These are phyloP conservation scores for Gonioctena quinquepunctata DNA, from an alignment of 1,140 invertebrate genomes.

Conservation along the genomic window DNA sequence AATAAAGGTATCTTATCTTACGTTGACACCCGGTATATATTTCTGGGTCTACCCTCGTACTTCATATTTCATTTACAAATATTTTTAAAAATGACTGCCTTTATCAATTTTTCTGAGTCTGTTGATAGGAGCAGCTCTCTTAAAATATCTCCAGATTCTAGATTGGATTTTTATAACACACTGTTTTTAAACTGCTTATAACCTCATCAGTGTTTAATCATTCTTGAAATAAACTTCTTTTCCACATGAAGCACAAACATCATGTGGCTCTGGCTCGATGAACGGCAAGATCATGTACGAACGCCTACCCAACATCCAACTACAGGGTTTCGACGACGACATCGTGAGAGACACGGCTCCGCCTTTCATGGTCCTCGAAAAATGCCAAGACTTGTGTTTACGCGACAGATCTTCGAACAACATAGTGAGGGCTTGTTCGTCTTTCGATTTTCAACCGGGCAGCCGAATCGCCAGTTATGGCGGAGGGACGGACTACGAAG, in stretches of 20 bases:
- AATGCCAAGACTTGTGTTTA: slow-evolving; percentile 81
- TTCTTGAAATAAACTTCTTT: no score
- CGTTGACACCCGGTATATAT: no score
- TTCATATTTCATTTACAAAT: no score
- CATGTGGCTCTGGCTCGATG: slow-evolving; percentile 78
- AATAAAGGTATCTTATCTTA: no score
- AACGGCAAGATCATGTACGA: slow-evolving; percentile 85
- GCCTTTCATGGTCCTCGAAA: slow-evolving; percentile 83
- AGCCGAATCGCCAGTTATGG: slow-evolving; percentile 80
- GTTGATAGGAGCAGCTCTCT: no score
- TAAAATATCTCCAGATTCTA: no score
- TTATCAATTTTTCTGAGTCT: no score
- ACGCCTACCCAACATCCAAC: slow-evolving; percentile 82
- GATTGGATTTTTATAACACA: no score
- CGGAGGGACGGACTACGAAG: slow-evolving; percentile 82
- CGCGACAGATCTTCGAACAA: slow-evolving; percentile 78
- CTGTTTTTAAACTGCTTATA: no score
- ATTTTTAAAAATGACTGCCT: no score
- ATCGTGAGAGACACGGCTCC: slow-evolving; percentile 80
- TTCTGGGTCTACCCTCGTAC: no score
- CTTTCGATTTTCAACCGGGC: slow-evolving; percentile 89
- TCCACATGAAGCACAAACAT: slow-evolving; percentile 91
- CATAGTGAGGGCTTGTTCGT: slow-evolving; percentile 79
- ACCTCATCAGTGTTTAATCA: no score
- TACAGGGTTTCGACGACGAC: slow-evolving; percentile 86